These are phyloP conservation scores for Drosophila willistoni DNA, from an alignment of 1,140 invertebrate genomes.

Conservation along the genomic window DNA sequence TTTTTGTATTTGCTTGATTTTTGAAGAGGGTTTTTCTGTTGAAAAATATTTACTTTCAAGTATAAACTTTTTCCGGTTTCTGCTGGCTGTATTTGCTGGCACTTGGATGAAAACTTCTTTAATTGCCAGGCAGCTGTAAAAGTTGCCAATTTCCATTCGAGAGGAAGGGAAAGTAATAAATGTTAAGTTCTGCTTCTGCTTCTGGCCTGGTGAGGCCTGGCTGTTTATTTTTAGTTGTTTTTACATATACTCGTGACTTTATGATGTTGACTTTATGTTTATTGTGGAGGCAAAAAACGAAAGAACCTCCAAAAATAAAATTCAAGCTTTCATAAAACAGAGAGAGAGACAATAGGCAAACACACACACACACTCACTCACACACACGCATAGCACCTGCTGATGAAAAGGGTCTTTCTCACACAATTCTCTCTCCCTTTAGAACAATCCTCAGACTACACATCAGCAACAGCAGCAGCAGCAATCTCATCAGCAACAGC, in stretches of 20 bases:
- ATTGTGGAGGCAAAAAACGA: not conserved
- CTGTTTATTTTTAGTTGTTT: constrained; percentile 31
- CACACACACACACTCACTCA: not conserved
- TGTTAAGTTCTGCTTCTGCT: constrained; percentile 28
- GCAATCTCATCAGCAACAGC: constrained; percentile 50
- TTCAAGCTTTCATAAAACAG: constrained; percentile 3
- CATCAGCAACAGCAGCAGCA: constrained; percentile 73
- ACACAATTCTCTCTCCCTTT: constrained; percentile 19
- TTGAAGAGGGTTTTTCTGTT: not conserved
- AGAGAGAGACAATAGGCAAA: not conserved
- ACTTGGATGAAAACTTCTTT: constrained; percentile 54
- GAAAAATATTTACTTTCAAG: constrained; percentile 15
- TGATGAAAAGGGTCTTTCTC: constrained; percentile 58
- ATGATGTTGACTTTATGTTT: constrained; percentile 21
- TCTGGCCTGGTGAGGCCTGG: not conserved
- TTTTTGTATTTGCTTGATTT: not conserved
- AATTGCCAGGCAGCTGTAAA: constrained; percentile 71
- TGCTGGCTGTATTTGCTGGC: constrained; percentile 30
- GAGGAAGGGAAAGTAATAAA: constrained; percentile 32
- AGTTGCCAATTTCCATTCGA: constrained; percentile 51
- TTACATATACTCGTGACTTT: constrained; percentile 42
- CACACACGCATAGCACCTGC: constrained; percentile 60
- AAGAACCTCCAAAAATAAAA: not conserved
- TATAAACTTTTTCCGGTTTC: constrained; percentile 39
- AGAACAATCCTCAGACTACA: constrained; percentile 76